Evolutionary conservation across 2,888 invertebrate genomes (phyloP), one percentile per base, ranked within the genome.

Genomic region (Hesperia comma): DNA sequence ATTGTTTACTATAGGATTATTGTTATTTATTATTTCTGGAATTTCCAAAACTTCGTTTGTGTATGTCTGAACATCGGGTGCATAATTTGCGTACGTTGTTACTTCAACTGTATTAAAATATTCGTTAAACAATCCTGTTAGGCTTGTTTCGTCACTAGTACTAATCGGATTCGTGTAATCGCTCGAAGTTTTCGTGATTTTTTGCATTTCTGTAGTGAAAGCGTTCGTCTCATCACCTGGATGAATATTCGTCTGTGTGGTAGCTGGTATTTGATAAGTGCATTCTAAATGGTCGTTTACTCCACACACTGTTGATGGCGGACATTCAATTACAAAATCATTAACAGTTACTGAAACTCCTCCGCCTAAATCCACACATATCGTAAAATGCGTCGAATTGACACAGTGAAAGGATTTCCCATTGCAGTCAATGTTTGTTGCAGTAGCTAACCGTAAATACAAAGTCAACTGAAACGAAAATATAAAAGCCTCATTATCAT

Each of bases 361-460:
- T 41, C 80, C 82, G 21, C 92, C 92, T 49, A 90, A 77, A 72
- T 92, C 90, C 49, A 92, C 90, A 74, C 93, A 93, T 75, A 93
- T 89, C 80, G 88, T 86, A 72, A 93, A 93, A 78, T 90, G 90
- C 61, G 91, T 90, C 66, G 87, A 79, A 74, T 91, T 88, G 53
- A 88, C 75, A 72, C 93, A 93, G 71, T 88, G 84, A 74, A 93
- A 93, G 55, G 89, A 81, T 79, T 87, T 93, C 69, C 90, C 91
- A 72, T 81, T 73, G 78, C 93, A 93, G 78, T 91, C 85, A 72
- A 85, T 80, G 74, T 86, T 86, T 56, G 78, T 76, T 49, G 84
- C 73, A 70, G 63, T 58, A n/a, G 68, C 17, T 70, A 82, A 77
- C 53, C 46, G 46, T 21, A 84, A 71, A 70, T 77, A 74, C 62